Evolutionary conservation across 2,797 vertebrate species (phyloP).

Genomic region (Mus minutoides): DNA sequence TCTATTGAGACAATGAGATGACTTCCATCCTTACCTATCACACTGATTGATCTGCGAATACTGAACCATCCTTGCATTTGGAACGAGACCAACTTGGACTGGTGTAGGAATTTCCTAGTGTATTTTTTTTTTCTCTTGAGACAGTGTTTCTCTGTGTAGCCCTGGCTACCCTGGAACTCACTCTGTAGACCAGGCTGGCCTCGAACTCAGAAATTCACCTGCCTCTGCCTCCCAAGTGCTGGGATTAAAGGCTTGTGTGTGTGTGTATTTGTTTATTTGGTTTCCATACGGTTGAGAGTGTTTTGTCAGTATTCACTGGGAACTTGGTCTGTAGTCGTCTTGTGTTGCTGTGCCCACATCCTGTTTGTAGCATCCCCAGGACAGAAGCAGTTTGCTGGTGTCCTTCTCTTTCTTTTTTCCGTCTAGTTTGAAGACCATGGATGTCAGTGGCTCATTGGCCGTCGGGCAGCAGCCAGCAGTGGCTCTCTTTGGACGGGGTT

Average conservation of each 20-base stretch:
- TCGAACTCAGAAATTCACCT: no score
- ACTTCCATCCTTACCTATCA: background rate
- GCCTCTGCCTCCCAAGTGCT: no score
- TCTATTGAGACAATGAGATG: background rate
- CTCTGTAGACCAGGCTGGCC: no score
- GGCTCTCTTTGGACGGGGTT: background rate
- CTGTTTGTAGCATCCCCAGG: background rate
- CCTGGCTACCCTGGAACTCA: no score
- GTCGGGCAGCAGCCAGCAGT: background rate
- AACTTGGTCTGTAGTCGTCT: background rate
- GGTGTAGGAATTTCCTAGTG: background rate
- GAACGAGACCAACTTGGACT: background rate
- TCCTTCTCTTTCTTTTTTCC: background rate
- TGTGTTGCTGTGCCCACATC: background rate
- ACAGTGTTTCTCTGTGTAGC: no score
- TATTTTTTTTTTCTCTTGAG: no score
- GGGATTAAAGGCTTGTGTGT: no score
- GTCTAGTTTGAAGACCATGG: background rate
- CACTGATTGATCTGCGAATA: background rate
- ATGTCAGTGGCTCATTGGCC: background rate
- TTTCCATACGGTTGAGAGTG: background rate
- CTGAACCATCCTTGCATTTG: background rate
- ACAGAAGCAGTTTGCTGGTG: background rate
- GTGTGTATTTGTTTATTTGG: no score
- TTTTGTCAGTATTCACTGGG: background rate